Conservation (phyloP, 2,888 invertebrate species). For the Dryobota labecula region DNA sequence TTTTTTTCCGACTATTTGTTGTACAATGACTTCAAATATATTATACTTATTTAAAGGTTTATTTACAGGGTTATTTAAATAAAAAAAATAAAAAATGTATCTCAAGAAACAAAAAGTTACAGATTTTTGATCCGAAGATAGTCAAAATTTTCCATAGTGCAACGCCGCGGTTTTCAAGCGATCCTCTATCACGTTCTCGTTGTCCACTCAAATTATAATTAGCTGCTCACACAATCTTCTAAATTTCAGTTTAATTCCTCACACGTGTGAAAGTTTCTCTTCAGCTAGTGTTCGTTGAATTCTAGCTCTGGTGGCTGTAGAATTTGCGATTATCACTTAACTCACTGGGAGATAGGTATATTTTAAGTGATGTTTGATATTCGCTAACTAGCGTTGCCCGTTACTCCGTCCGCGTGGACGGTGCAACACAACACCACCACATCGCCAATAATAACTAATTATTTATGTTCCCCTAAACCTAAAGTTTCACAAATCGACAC, state of each 20-base stretch:
- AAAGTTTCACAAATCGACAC: neutral
- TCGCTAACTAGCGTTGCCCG: neutral
- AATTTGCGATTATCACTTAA: neutral
- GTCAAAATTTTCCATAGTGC: too few species aligned
- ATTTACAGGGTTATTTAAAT: too few species aligned
- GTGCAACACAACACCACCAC: neutral
- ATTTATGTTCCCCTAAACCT: too few species aligned
- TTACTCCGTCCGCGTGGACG: too few species aligned
- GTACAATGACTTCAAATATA: too few species aligned
- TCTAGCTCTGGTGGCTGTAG: neutral
- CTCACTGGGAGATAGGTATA: neutral
- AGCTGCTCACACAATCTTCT: slow-evolving; percentile 16
- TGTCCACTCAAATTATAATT: slow-evolving; percentile 48
- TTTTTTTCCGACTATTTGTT: too few species aligned
- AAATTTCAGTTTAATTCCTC: slow-evolving; percentile 26
- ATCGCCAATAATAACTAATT: neutral
- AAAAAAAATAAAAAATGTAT: too few species aligned
- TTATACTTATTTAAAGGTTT: too few species aligned
- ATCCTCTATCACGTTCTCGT: slow-evolving; percentile 41
- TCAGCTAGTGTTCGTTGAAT: slow-evolving; percentile 8
- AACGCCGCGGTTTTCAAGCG: slow-evolving; percentile 11
- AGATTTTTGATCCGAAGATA: too few species aligned
- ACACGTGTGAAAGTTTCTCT: slow-evolving; percentile 41
- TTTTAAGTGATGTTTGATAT: neutral
- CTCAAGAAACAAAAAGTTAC: too few species aligned